Conservation (phyloP, 92 coral and sea anemone species). For the Virgularia gustaviana region DNA sequence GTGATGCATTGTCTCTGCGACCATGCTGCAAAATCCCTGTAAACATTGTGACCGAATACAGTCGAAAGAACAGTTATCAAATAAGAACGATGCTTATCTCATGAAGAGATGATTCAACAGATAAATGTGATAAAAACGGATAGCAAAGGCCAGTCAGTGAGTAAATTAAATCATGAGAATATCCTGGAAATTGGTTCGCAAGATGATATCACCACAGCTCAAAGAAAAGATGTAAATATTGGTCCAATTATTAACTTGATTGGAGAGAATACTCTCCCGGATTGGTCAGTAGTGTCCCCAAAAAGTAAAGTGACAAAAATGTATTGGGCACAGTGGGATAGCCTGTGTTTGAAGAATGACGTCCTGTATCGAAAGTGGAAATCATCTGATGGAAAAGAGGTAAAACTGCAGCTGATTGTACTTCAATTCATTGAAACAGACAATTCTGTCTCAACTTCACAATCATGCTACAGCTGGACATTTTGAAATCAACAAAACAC, state of each 20-base stretch:
- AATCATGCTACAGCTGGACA: conserved; percentile 17
- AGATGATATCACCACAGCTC: background rate
- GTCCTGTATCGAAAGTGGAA: conserved; percentile 3
- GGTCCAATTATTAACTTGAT: background rate
- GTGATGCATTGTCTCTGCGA: too few relatives aligned
- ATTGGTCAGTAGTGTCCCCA: background rate
- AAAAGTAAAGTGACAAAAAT: background rate
- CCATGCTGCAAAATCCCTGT: background rate
- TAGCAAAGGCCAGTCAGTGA: too few relatives aligned
- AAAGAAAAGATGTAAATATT: background rate
- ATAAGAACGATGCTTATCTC: background rate
- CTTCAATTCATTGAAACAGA: background rate
- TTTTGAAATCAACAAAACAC: conserved; percentile 23
- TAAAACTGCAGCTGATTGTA: background rate
- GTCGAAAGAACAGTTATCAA: background rate
- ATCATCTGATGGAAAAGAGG: background rate
- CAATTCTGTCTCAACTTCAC: conserved; percentile 10
- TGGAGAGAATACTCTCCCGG: background rate
- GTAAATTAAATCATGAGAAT: too few relatives aligned
- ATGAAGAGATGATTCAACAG: too few relatives aligned
- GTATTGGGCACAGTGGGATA: conserved; percentile 3
- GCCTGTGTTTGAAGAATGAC: background rate
- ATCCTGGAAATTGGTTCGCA: background rate
- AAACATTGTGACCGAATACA: background rate
- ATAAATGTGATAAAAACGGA: too few relatives aligned